Conservation (phyloP, 2,797 vertebrate species). For the Anomalospiza imberbis region DNA sequence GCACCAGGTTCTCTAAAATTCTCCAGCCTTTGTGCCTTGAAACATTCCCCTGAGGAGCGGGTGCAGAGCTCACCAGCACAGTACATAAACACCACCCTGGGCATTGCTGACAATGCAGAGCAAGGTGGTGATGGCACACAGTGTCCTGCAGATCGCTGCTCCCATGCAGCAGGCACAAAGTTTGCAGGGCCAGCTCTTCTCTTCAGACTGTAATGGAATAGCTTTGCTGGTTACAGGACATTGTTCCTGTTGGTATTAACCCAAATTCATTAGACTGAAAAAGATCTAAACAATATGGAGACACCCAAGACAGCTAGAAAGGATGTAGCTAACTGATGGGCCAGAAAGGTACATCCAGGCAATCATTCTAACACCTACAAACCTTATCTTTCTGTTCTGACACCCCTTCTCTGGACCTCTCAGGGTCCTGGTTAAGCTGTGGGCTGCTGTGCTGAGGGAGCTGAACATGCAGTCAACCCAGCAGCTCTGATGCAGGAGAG, state of each 20-base stretch:
- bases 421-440: neutral
- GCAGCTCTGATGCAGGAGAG: neutral
- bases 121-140: neutral
- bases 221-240: neutral
- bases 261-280: neutral
- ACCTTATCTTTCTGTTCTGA: neutral
- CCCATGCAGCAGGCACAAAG: neutral
- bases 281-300: neutral
- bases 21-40: constrained; percentile 16
- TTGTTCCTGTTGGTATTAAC: neutral
- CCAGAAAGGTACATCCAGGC: neutral
- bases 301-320: neutral
- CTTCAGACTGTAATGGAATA: neutral
- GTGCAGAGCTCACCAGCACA: neutral
- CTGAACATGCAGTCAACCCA: neutral
- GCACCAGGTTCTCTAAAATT: constrained; percentile 34
- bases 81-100: neutral
- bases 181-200: neutral
- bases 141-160: neutral
- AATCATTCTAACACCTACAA: neutral
- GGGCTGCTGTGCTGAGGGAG: neutral
- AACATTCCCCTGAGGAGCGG: neutral
- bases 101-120: neutral
- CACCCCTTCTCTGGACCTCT: neutral
- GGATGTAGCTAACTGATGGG: neutral